phyloP scores from a whole-genome alignment of 2,888 invertebrate genomes.

The Drosophila buzzatii region DNA sequence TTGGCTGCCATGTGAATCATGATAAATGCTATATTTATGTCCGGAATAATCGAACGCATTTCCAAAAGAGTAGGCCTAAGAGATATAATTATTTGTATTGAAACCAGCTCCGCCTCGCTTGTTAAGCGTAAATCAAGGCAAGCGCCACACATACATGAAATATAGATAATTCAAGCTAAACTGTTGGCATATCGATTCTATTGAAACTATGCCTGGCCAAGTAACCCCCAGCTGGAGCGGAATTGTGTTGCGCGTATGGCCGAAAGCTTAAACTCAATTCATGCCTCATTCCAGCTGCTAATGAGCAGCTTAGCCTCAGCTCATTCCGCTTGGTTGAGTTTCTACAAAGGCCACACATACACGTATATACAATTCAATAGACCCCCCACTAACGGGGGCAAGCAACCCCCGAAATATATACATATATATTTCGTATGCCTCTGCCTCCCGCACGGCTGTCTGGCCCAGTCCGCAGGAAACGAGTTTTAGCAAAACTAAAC shows the following conservation, averaged over 20 bases:
- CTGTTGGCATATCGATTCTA: constrained; percentile 16
- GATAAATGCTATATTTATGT: constrained; percentile 1
- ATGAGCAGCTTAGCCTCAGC: constrained; percentile 56
- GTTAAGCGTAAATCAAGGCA: not conserved
- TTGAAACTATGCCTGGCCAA: constrained; percentile 6
- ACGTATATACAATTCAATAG: constrained; percentile 27
- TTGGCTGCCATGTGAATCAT: not conserved
- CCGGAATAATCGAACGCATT: not conserved
- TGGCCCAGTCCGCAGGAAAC: constrained; percentile 15
- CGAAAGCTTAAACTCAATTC: constrained; percentile 23
- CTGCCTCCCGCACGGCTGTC: not conserved
- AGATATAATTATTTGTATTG: not conserved
- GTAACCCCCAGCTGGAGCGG: constrained; percentile 11
- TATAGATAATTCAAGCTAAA: constrained; percentile 7
- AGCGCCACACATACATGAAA: not conserved
- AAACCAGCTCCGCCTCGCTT: not conserved
- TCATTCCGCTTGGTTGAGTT: constrained; percentile 61
- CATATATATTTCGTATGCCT: constrained; percentile 3
- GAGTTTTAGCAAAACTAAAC: constrained; percentile 66
- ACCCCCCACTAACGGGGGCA: constrained; percentile 3
- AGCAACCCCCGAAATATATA: constrained; percentile 47
- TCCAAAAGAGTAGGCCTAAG: not conserved
- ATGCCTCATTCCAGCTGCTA: constrained; percentile 25
- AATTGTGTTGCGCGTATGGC: constrained; percentile 11
- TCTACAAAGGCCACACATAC: constrained; percentile 42